Evolutionary conservation across 2,113 vertebrate species (phyloP).

Genomic region (Dasyurus viverrinus): DNA sequence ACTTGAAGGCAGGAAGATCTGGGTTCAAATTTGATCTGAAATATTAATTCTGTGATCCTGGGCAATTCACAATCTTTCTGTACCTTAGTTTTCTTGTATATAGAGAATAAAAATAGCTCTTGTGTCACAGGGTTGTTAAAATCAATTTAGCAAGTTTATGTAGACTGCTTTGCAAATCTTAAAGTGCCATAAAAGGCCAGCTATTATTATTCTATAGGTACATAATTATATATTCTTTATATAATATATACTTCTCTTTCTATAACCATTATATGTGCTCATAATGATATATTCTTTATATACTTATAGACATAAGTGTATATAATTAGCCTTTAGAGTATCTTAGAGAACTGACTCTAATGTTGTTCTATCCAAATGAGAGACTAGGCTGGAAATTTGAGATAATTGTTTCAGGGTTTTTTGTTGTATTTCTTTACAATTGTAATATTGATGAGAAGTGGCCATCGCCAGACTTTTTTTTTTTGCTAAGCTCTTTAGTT

Average conservation of each 20-base stretch:
- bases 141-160: neutral
- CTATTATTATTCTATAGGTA: neutral
- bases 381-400: neutral
- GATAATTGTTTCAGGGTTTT: conserved; percentile 10
- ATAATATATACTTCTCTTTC: neutral
- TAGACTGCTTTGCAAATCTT: neutral
- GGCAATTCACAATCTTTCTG: neutral
- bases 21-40: neutral
- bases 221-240: neutral
- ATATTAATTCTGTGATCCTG: neutral
- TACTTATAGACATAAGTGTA: neutral
- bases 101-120: neutral
- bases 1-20: neutral
- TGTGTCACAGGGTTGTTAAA: neutral
- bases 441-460: neutral
- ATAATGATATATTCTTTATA: neutral
- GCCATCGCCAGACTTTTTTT: neutral
- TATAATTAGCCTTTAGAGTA: neutral
- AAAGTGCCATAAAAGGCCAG: neutral
- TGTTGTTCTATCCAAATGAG: neutral
- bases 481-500: conserved; percentile 10
- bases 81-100: neutral
- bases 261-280: neutral
- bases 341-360: neutral
- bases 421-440: neutral